A percentile compares a stretch with the other conserved stretches of the same genome.
phyloP scores from a whole-genome alignment of 2,888 invertebrate species.

The Rotaria sp. region DNA sequence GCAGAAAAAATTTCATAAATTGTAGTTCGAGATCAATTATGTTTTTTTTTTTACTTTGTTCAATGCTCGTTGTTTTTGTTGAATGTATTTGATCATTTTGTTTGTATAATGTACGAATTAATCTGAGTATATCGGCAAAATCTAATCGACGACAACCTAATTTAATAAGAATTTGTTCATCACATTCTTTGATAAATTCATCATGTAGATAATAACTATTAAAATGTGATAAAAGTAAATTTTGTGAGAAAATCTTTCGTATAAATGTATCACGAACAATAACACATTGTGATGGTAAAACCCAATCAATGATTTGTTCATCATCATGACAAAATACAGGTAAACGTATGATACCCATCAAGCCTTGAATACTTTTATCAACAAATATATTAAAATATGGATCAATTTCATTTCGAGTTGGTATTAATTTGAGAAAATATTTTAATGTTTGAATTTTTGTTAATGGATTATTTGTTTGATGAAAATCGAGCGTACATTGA shows the following conservation, averaged over 20 bases:
- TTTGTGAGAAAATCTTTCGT: slow-evolving; percentile 17
- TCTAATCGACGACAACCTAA: slow-evolving; percentile 1
- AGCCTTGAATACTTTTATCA: background rate
- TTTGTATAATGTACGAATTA: background rate
- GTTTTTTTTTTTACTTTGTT: background rate
- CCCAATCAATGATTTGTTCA: background rate
- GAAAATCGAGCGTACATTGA: background rate
- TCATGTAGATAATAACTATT: slow-evolving; percentile 50
- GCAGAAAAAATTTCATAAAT: no score
- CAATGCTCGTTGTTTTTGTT: background rate
- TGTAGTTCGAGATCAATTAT: no score
- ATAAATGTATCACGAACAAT: slow-evolving; percentile 24
- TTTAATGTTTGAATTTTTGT: background rate
- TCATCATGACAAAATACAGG: background rate
- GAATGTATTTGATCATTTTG: background rate
- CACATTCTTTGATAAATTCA: slow-evolving; percentile 43
- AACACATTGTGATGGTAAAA: slow-evolving; percentile 32
- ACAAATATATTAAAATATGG: background rate
- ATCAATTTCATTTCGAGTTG: background rate
- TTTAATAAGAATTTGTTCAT: background rate
- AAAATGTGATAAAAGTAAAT: slow-evolving; percentile 43
- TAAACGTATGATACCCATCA: background rate
- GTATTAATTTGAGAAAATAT: background rate
- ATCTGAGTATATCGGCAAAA: background rate
- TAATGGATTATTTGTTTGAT: background rate